A percentile compares a stretch with the other conserved stretches of the same genome.
Evolutionary conservation across 1,140 invertebrate genomes (phyloP).

Genomic region (Cherax destructor): DNA sequence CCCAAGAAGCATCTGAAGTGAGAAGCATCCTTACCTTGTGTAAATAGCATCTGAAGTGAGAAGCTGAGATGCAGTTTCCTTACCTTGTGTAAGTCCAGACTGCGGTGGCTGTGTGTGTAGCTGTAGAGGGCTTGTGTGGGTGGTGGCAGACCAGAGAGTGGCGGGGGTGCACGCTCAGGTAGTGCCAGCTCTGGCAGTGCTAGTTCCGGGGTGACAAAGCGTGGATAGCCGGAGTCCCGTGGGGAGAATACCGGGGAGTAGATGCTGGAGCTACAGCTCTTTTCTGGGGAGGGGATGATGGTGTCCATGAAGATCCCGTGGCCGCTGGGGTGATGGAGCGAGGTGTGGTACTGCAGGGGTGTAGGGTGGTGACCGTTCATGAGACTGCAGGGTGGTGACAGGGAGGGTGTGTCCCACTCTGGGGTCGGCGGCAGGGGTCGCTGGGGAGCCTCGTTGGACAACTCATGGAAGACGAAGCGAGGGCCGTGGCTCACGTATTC

Average conservation of each 20-base stretch:
- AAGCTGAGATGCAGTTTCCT: neutral
- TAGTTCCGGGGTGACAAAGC: slow-evolving; percentile 68
- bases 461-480: slow-evolving; percentile 60
- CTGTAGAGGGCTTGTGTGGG: slow-evolving; percentile 25
- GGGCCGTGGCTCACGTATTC: slow-evolving; percentile 65
- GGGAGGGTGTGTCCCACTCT: slow-evolving; percentile 70
- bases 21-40: too few relatives aligned
- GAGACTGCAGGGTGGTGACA: slow-evolving; percentile 65
- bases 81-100: slow-evolving; percentile 55
- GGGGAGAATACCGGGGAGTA: slow-evolving; percentile 71
- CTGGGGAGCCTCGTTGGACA: slow-evolving; percentile 45
- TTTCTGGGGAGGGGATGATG: slow-evolving; percentile 60
- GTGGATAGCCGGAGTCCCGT: slow-evolving; percentile 63
- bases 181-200: slow-evolving; percentile 55
- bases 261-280: slow-evolving; percentile 42
- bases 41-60: too few relatives aligned
- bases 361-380: slow-evolving; percentile 43
- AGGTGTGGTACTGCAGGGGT: slow-evolving; percentile 25
- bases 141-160: slow-evolving; percentile 20
- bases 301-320: slow-evolving; percentile 46
- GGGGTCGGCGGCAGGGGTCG: slow-evolving; percentile 69
- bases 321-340: slow-evolving; percentile 28
- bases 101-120: slow-evolving; percentile 19
- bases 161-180: slow-evolving; percentile 37
- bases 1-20: too few relatives aligned